These are phyloP conservation scores for Pogonus chalceus DNA, from an alignment of 1,140 invertebrate species.

Conservation along the genomic window DNA sequence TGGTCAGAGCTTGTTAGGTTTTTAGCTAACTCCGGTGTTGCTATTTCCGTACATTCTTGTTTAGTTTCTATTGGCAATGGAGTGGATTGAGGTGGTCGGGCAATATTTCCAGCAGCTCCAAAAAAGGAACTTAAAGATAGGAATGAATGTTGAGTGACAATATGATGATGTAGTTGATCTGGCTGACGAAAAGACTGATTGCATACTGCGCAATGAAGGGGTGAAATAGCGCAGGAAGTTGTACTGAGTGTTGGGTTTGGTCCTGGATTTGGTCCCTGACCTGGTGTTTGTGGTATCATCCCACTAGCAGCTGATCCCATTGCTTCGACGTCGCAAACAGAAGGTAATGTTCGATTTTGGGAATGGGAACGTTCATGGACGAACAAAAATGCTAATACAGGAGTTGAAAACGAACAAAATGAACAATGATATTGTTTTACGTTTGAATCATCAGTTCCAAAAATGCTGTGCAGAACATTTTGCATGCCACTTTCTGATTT, in stretches of 20 bases:
- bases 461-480: constrained; percentile 47
- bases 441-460: constrained; percentile 42
- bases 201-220: constrained; percentile 50
- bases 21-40: constrained; percentile 21
- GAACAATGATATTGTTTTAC: constrained; percentile 76
- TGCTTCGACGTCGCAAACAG: background rate
- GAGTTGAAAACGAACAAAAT: constrained; percentile 80
- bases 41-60: constrained; percentile 30
- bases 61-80: constrained; percentile 23
- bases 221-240: constrained; percentile 14
- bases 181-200: constrained; percentile 43
- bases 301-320: background rate
- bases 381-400: constrained; percentile 78
- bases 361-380: constrained; percentile 79
- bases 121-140: constrained; percentile 41
- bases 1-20: no score
- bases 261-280: no score
- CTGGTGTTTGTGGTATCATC: no score
- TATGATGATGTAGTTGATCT: constrained; percentile 49
- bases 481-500: constrained; percentile 35
- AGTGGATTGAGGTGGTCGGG: background rate
- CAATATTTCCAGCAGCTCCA: background rate
- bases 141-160: constrained; percentile 47
- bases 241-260: no score
- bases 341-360: constrained; percentile 31